Evolutionary conservation across 2,888 invertebrate species (phyloP), one percentile per base, ranked within the genome.

Genomic region (Danaus chrysippus): DNA sequence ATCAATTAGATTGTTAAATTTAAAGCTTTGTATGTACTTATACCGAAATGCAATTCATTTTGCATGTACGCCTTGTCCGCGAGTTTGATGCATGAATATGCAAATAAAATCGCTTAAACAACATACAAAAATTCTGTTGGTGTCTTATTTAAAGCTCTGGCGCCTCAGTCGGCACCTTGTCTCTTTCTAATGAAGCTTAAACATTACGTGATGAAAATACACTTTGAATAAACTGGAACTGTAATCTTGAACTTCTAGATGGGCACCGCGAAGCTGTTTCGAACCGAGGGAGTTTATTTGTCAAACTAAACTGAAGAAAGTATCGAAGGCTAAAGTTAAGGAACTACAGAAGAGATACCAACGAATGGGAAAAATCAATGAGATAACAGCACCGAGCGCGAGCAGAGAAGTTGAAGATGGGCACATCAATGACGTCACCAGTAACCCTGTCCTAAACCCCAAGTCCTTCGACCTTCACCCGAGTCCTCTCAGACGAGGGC

Each of bases 211-310:
- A 63, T 41, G 42, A 6, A 23, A 58, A 59, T 63, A 46, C 54
- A 17, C 44, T 46, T 23, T 54, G 19, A n/a, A 6, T 12, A 60
- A 56, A 49, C 34, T 43, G 42, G 13, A 12, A 49, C 12, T n/a
- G 10, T 58, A 13, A 41, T 49, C 3, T 41, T 23, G 42, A 13
- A 53, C 58, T 34, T 15, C 12, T 85, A 93, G 93, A 76, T 96
- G 96, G 96, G 92, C 92, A 56, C 92, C 94, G 0, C 89, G 92
- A 54, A 92, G 89, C 75, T 96, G 96, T 83, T 79, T 93, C 63
- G 92, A 93, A 66, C 82, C 86, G 12, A 93, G 93, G 66, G 92
- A 93, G 75, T 95, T 91, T 86, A 93, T 96, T 75, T 96, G 96
- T 82, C 94, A 95, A 79, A 92, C 93, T 13, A 92, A 92, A 74